A percentile compares a stretch with the other conserved stretches of the same genome.
Conservation (phyloP, 2,113 vertebrate species). For the Syrmaticus mikado region DNA sequence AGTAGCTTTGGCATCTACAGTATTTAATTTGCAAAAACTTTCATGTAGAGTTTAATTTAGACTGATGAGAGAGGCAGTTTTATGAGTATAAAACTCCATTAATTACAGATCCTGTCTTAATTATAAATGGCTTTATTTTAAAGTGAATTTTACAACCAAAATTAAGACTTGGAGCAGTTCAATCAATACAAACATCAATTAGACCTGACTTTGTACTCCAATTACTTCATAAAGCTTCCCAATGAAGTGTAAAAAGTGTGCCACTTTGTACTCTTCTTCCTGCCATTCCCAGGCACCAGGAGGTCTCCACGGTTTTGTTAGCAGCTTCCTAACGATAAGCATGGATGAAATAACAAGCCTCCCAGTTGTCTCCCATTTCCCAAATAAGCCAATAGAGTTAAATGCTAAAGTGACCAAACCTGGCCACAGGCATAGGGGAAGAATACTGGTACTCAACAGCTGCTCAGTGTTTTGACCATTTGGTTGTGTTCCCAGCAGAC, state of each 20-base stretch:
- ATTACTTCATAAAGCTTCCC: slow-evolving; percentile 59
- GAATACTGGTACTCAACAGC: accelerated
- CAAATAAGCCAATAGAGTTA: not conserved
- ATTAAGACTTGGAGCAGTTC: slow-evolving; percentile 69
- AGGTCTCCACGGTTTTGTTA: slow-evolving; percentile 18
- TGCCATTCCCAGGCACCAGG: not conserved
- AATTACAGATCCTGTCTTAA: slow-evolving; percentile 72
- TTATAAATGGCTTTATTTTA: slow-evolving; percentile 72
- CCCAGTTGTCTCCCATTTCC: not conserved
- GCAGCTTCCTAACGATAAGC: not conserved
- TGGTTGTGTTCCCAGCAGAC: not conserved
- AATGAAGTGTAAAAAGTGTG: slow-evolving; percentile 27
- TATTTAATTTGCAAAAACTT: slow-evolving; percentile 61
- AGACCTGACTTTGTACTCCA: slow-evolving; percentile 61
- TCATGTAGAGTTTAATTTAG: slow-evolving; percentile 71
- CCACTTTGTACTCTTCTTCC: slow-evolving; percentile 28
- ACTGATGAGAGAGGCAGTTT: slow-evolving; percentile 70
- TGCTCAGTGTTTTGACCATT: not conserved
- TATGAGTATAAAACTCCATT: slow-evolving; percentile 69
- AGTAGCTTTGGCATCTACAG: slow-evolving; percentile 36
- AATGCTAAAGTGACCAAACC: not conserved
- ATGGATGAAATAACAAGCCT: not conserved
- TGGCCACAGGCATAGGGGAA: not conserved
- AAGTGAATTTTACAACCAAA: slow-evolving; percentile 64
- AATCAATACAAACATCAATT: slow-evolving; percentile 75